Base-by-base conservation (phyloP, 2,888 invertebrate genomes). In the Quadriops clusia region DNA sequence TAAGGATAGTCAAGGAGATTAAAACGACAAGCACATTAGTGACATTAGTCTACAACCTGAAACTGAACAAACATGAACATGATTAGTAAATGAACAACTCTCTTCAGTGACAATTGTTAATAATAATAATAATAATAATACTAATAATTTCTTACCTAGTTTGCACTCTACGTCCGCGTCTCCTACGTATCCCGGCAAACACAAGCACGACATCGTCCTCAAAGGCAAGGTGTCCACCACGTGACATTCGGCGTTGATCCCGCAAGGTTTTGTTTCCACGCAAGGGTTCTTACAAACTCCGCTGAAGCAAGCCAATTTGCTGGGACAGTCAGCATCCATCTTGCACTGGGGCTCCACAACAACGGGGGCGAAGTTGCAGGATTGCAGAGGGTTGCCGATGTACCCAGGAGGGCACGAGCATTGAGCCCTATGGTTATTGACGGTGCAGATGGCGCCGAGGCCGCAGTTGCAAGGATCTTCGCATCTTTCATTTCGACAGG, bases 171-270 rank as follows among this genome's bases (percentile, higher is more conserved):
- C 71, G 44, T 87, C 83, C 6, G 90, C 87, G 58, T 90, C 86
- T 42, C 90, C 90, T 43, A 79, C 70, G 47, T 75, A 81, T 38
- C 86, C 86, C 36, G 75, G 75, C 38, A 81, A 70, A 53, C 90
- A 91, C 51, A 82, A 76, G 56, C 90, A 90, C 35, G 84, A 76
- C 74, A 90, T 83, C 5, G 87, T 86, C 44, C 89, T 72, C 61
- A 86, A 70, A 4, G 90, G 90, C 40, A 89, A 61, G 0, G 86
- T 85, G 50, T 89, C 82, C 13, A 86, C 77, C 6, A 90, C 89
- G 5, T 77, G 72, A 54, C 91, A 91, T 42, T 78, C 71, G 1
- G 90, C 86, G 51, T 81, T 77, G 18, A 64, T 54, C 9, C 86
- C 86, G 50, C 87, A 90, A 1, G 89, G 85, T 50, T 72, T 70